These are phyloP conservation scores for Xestia rhomboidea DNA, from an alignment of 2,888 invertebrate genomes.

Conservation along the genomic window DNA sequence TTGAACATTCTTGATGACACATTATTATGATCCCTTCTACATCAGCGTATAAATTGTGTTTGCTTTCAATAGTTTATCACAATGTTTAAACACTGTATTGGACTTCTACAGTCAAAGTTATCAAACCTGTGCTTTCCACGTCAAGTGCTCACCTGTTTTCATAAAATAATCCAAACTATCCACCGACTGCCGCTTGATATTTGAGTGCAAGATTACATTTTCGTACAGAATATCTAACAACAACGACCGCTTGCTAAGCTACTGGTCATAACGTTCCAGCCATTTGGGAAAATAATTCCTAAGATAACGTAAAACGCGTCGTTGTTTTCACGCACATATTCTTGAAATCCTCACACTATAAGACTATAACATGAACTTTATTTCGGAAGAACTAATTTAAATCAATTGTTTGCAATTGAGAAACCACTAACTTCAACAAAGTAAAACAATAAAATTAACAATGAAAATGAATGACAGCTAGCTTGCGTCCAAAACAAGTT, in stretches of 20 bases:
- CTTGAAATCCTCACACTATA: background rate
- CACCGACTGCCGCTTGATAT: slow-evolving; percentile 25
- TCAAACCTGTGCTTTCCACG: slow-evolving; percentile 7
- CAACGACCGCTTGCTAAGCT: slow-evolving; percentile 46
- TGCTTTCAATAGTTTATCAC: slow-evolving; percentile 30
- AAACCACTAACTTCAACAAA: slow-evolving; percentile 23
- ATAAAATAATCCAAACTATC: slow-evolving; percentile 41
- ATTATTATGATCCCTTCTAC: background rate
- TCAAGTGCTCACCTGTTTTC: slow-evolving; percentile 47
- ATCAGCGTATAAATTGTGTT: background rate
- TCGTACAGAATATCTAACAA: slow-evolving; percentile 47
- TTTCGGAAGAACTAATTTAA: background rate
- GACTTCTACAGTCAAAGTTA: slow-evolving; percentile 11
- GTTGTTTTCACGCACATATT: slow-evolving; percentile 13
- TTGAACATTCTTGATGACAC: slow-evolving; percentile 26
- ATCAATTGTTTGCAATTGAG: slow-evolving; percentile 11
- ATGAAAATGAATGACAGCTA: slow-evolving; percentile 45
- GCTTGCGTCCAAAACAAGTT: slow-evolving; percentile 35
- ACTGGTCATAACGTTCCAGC: slow-evolving; percentile 46
- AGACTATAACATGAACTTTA: background rate
- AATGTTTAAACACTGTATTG: slow-evolving; percentile 50
- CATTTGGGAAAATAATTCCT: slow-evolving; percentile 39
- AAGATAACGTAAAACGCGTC: background rate
- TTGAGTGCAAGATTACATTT: slow-evolving; percentile 61
- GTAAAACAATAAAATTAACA: background rate